These are phyloP conservation scores for Emmelina monodactyla DNA, from an alignment of 2,888 invertebrate species.

Conservation along the genomic window DNA sequence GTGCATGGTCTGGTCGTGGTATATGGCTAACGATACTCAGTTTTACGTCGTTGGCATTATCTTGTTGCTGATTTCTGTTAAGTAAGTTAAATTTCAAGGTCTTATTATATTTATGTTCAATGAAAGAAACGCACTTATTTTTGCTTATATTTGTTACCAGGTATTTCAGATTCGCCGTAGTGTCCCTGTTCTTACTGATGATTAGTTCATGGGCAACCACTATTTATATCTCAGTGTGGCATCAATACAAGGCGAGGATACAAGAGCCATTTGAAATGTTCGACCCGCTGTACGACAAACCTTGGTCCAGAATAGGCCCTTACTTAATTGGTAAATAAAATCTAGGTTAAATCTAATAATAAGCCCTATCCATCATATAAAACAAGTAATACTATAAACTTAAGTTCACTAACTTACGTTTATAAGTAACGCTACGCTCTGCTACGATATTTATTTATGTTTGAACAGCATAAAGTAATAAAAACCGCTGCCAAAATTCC, in stretches of 20 bases:
- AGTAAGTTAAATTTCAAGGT: conserved; percentile 58
- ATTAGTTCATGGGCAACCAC: conserved; percentile 79
- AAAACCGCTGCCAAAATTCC: no score
- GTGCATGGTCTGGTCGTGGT: conserved; percentile 87
- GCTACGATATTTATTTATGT: no score
- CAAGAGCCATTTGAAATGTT: conserved; percentile 84
- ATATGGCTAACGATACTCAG: conserved; percentile 82
- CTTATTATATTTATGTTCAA: no score
- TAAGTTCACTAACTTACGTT: no score
- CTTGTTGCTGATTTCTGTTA: conserved; percentile 70
- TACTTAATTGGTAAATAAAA: conserved; percentile 75
- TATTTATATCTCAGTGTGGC: conserved; percentile 76
- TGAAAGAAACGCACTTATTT: no score
- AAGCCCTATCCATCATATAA: no score
- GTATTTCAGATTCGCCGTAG: conserved; percentile 70
- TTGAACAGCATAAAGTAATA: no score
- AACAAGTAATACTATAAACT: no score
- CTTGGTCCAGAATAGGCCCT: conserved; percentile 83
- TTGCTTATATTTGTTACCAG: no score
- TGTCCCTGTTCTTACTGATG: conserved; percentile 66
- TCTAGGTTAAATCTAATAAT: conserved; percentile 1
- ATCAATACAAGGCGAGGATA: conserved; percentile 77
- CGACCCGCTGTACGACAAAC: conserved; percentile 83
- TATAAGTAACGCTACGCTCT: no score
- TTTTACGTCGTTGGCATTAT: conserved; percentile 76